Base-by-base conservation (phyloP, 2,113 vertebrate genomes). In the Podarcis muralis region DNA sequence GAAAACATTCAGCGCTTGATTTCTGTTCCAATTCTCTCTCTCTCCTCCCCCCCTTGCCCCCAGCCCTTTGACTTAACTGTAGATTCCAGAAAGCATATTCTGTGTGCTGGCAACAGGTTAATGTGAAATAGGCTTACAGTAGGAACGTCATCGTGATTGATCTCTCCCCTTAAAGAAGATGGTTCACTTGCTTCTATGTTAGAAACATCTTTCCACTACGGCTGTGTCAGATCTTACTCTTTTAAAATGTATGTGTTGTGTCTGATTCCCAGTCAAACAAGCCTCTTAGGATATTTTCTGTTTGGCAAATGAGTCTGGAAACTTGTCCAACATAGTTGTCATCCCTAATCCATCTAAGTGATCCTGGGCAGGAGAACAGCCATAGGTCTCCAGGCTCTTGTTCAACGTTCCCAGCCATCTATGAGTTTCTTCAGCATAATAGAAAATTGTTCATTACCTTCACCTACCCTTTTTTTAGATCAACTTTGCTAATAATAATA, bases 1-100 rank as follows among this genome's bases (percentile, higher is more conserved):
- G 35, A 65, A 65, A 27, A 32, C 22, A 18, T 79, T 86, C 32
- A 18, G 48, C 48, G 40, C 20, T 32, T 1, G 6, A 40, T 76
- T 43, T 77, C 93, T 93, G 40, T 89, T 86, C 6, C 87, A 9
- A 0, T 87, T 87, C 89, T 93, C 77, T 62, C 59, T 62, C 59
- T 20, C 59, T 59, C 59, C 59, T 62, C 18, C 18, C 18, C 59
- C 59, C 16, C 59, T 20, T 18, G 18, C 48, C 9, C 48, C 48
- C 48, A 53, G 48, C 48, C 48, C 11, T 79, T 86, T 83, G 84
- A 2, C 85, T 93, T 32, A 90, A 23, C 13, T 84, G 6, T 88
- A 88, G 92, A 40, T 65, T 88, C 69, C 37, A 66, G 18, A 75
- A 62, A 48, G 3, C 13, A 48, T 18, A 32, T 66, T 48, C n/a